Conservation (phyloP, 2,113 vertebrate genomes). For the Xenopus laevis region DNA sequence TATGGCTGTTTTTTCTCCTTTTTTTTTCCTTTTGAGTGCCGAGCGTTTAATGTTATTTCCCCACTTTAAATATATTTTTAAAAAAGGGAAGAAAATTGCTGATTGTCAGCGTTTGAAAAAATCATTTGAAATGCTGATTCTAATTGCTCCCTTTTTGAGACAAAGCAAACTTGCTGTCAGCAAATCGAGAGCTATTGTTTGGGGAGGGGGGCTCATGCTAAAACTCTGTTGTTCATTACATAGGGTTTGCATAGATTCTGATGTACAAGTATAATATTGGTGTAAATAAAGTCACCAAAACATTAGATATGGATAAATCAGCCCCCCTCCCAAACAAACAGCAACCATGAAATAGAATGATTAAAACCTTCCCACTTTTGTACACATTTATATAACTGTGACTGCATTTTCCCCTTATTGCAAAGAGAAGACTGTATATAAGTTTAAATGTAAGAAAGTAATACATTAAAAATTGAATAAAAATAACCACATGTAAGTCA, state of each 20-base stretch:
- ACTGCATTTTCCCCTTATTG: no score
- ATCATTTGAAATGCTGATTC: slow-evolving; percentile 80
- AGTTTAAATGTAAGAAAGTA: no score
- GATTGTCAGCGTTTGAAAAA: slow-evolving; percentile 72
- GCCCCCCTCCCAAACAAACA: no score
- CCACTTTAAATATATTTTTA: slow-evolving; percentile 69
- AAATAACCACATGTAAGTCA: no score
- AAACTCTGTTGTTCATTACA: not conserved
- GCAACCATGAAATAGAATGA: no score
- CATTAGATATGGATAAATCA: no score
- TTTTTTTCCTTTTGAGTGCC: slow-evolving; percentile 70
- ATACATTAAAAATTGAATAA: no score
- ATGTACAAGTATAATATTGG: no score
- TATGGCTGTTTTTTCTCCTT: slow-evolving; percentile 60
- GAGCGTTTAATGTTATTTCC: slow-evolving; percentile 78
- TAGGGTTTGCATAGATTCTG: not conserved
- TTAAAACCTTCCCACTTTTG: no score
- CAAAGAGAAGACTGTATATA: no score
- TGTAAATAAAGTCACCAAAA: no score
- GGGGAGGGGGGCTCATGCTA: not conserved
- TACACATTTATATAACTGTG: no score
- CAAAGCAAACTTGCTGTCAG: slow-evolving; percentile 60
- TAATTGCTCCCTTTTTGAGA: slow-evolving; percentile 63
- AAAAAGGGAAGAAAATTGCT: slow-evolving; percentile 66
- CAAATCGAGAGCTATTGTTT: not conserved